A percentile compares a stretch with the other conserved stretches of the same genome.
phyloP scores from a whole-genome alignment of 2,888 invertebrate species.

The Endotricha flammealis region DNA sequence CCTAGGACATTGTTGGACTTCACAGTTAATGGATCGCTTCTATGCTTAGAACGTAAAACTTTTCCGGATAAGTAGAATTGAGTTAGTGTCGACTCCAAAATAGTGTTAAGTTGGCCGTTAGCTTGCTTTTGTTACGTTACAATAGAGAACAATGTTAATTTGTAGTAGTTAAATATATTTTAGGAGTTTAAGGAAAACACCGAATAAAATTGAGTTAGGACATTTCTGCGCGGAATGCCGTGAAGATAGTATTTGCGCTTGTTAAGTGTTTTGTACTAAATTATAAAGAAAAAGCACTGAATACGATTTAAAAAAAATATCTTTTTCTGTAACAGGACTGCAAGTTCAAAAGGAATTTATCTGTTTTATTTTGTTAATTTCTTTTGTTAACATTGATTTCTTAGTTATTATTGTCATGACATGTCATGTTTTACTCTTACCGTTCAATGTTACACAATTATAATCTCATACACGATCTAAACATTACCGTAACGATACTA shows the following conservation, averaged over 20 bases:
- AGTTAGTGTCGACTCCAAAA: conserved; percentile 61
- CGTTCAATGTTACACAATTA: too few relatives aligned
- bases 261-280: neutral
- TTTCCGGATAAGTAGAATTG: conserved; percentile 67
- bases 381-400: too few relatives aligned
- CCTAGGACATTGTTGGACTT: conserved; percentile 62
- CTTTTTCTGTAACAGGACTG: too few relatives aligned
- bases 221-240: neutral
- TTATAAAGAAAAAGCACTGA: too few relatives aligned
- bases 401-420: too few relatives aligned
- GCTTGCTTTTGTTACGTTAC: conserved; percentile 41
- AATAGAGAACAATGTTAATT: conserved; percentile 31
- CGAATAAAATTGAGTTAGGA: conserved; percentile 9
- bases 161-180: conserved; percentile 23
- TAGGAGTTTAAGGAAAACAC: conserved; percentile 8
- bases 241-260: neutral
- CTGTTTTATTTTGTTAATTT: too few relatives aligned
- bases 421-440: too few relatives aligned
- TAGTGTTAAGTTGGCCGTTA: conserved; percentile 48
- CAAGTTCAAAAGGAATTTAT: too few relatives aligned
- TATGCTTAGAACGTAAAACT: conserved; percentile 65
- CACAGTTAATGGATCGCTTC: conserved; percentile 67
- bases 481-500: too few relatives aligned
- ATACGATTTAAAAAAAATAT: too few relatives aligned
- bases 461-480: too few relatives aligned